A percentile compares a stretch with the other conserved stretches of the same genome.
Evolutionary conservation across 2,888 invertebrate species (phyloP).

Genomic region (Nipponacmea schrenckii): DNA sequence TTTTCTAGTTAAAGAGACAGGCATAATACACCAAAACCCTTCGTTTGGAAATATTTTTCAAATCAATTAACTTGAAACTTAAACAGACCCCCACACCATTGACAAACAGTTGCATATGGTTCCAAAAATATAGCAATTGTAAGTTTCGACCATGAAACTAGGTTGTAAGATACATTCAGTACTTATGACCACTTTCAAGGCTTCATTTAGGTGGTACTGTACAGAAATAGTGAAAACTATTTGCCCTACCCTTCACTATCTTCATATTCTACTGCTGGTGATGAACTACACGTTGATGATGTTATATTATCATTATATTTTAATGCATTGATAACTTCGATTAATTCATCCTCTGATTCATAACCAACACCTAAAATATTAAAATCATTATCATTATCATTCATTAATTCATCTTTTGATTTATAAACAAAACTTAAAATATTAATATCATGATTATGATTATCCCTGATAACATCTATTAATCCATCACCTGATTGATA

Average conservation of each 20-base stretch:
- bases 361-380: slow-evolving; percentile 22
- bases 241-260: slow-evolving; percentile 51
- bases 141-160: too few species aligned
- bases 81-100: too few species aligned
- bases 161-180: too few species aligned
- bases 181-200: too few species aligned
- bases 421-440: slow-evolving; percentile 21
- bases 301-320: slow-evolving; percentile 1
- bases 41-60: too few species aligned
- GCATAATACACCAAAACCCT: too few species aligned
- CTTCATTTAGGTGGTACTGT: too few species aligned
- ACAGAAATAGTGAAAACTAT: too few species aligned
- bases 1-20: too few species aligned
- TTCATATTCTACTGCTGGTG: slow-evolving; percentile 43
- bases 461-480: not conserved
- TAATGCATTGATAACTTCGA: slow-evolving; percentile 9
- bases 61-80: slow-evolving; percentile 10
- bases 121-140: too few species aligned
- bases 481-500: slow-evolving; percentile 30
- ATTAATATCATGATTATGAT: too few species aligned
- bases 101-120: too few species aligned
- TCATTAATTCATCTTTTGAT: slow-evolving; percentile 26
- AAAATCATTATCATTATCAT: slow-evolving; percentile 2
- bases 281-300: slow-evolving; percentile 14
- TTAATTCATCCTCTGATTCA: slow-evolving; percentile 29